Evolutionary conservation across 2,113 vertebrate species (phyloP).

Genomic region (Eudyptes chrysolophus): DNA sequence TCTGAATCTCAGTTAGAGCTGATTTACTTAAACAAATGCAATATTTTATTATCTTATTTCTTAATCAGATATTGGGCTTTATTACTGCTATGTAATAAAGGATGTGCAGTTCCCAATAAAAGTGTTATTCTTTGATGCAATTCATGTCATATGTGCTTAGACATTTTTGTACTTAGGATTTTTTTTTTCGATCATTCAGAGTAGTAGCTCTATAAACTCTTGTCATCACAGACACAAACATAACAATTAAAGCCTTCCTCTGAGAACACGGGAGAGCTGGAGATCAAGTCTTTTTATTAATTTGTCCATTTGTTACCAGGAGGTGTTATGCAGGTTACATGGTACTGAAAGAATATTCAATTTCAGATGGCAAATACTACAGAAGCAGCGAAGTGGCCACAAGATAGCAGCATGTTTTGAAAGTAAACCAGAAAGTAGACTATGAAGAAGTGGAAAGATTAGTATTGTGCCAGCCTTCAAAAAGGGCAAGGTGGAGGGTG

Average conservation of each 20-base stretch:
- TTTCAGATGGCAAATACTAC: not conserved
- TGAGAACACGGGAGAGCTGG: not conserved
- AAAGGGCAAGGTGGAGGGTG: not conserved
- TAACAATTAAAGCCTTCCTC: not conserved
- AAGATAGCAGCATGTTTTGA: not conserved
- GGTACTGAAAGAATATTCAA: not conserved
- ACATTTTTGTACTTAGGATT: not conserved
- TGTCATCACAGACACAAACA: not conserved
- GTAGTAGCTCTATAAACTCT: not conserved
- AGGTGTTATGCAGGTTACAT: not conserved
- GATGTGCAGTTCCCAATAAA: not conserved
- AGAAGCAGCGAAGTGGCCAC: not conserved
- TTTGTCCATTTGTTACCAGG: not conserved
- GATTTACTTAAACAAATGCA: not conserved
- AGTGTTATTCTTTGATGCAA: not conserved
- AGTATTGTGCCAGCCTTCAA: not conserved
- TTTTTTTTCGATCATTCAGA: not conserved
- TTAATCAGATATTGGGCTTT: not conserved
- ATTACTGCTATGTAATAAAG: not conserved
- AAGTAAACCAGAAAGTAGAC: not conserved
- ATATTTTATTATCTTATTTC: not conserved
- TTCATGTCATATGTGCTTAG: not conserved
- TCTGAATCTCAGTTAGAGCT: not conserved
- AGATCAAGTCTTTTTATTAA: not conserved
- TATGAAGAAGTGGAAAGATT: not conserved